These are phyloP conservation scores for Abscondita cerata DNA, from an alignment of 2,888 invertebrate species.

Conservation along the genomic window DNA sequence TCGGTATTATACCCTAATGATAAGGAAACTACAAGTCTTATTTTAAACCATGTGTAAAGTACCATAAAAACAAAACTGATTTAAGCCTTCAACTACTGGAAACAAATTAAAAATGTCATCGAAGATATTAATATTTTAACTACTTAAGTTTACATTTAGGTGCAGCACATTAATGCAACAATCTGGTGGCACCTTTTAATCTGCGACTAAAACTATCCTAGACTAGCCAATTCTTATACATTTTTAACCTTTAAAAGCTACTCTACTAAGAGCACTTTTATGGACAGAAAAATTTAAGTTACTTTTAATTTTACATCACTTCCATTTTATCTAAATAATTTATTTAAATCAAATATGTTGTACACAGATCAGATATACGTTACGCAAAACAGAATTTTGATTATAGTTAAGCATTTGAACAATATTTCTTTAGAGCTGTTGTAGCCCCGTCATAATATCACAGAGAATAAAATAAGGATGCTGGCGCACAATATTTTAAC, in stretches of 20 bases:
- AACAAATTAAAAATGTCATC: neutral
- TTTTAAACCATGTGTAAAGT: no score
- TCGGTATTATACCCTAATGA: no score
- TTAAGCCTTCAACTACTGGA: no score
- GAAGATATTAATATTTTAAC: neutral
- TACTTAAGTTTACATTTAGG: conserved; percentile 18
- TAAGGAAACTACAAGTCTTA: no score
- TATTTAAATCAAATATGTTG: neutral
- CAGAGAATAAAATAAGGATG: conserved; percentile 4
- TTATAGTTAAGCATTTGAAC: neutral
- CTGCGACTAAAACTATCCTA: conserved; percentile 33
- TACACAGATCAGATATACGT: no score
- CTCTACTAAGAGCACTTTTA: conserved; percentile 58
- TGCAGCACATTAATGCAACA: conserved; percentile 23
- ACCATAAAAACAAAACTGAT: no score
- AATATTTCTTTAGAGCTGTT: no score
- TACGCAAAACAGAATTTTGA: neutral
- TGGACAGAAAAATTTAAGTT: conserved; percentile 50
- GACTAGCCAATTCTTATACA: conserved; percentile 49
- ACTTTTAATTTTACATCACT: conserved; percentile 20
- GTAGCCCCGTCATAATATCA: conserved; percentile 3
- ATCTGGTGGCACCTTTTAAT: conserved; percentile 17
- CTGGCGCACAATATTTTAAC: neutral
- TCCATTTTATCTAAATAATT: conserved; percentile 1
- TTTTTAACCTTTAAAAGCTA: conserved; percentile 46